Conservation (phyloP, 2,797 vertebrate species). For the Pristis pectinata region DNA sequence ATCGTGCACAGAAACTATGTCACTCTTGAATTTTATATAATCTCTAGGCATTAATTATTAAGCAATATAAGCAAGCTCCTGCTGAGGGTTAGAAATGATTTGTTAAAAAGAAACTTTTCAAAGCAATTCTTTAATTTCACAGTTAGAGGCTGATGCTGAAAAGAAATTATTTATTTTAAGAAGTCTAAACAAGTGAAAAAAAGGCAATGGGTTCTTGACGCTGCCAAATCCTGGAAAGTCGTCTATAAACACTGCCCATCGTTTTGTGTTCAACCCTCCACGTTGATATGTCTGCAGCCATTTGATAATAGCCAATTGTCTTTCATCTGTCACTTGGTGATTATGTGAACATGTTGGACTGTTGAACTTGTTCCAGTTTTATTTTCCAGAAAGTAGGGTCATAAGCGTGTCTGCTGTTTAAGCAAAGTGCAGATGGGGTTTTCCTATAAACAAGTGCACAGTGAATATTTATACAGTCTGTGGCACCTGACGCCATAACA, state of each 20-base stretch:
- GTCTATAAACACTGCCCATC: constrained; percentile 49
- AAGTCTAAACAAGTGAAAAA: background rate
- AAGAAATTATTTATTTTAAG: background rate
- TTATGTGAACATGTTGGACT: constrained; percentile 54
- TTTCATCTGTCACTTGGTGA: constrained; percentile 89
- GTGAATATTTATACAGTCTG: constrained; percentile 90
- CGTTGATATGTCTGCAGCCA: constrained; percentile 57
- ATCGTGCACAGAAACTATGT: background rate
- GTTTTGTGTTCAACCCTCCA: constrained; percentile 52
- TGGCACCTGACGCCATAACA: constrained; percentile 99
- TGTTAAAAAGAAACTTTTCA: background rate
- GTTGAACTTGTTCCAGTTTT: constrained; percentile 72
- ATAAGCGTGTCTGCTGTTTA: constrained; percentile 78
- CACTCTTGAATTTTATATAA: background rate
- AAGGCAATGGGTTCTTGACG: background rate
- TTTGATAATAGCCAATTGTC: constrained; percentile 70
- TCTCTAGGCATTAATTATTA: background rate
- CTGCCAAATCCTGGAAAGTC: constrained; percentile 44
- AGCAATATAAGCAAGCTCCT: background rate
- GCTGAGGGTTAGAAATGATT: background rate
- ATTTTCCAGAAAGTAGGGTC: constrained; percentile 91
- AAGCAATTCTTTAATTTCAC: background rate
- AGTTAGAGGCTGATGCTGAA: background rate
- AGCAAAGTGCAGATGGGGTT: constrained; percentile 91
- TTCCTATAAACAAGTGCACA: constrained; percentile 98